Percentiles rank a stretch among this genome's conserved stretches.
These are phyloP conservation scores for Dorcus parallelipipedus DNA, from an alignment of 2,888 invertebrate species.

Conservation along the genomic window DNA sequence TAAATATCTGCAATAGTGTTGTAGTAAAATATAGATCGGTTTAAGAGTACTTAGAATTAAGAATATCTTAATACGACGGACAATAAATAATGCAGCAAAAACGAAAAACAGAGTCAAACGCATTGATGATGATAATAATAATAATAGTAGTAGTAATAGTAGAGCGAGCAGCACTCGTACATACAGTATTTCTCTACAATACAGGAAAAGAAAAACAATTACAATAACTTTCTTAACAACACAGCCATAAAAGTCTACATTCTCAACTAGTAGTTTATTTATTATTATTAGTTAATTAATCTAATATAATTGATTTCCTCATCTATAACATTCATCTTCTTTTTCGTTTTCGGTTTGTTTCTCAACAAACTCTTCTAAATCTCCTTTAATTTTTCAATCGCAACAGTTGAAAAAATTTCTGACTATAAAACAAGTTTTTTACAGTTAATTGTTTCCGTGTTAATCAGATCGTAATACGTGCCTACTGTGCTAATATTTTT, in stretches of 20 bases:
- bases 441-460: neutral
- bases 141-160: constrained; percentile 20
- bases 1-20: constrained; percentile 35
- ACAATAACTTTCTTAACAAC: constrained; percentile 32
- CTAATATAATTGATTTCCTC: too few relatives aligned
- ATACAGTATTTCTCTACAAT: constrained; percentile 14
- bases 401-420: too few relatives aligned
- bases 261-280: constrained; percentile 19
- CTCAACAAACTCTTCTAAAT: too few relatives aligned
- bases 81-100: constrained; percentile 34
- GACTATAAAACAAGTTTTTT: neutral
- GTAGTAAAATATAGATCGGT: constrained; percentile 39
- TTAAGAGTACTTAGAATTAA: constrained; percentile 32
- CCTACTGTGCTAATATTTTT: constrained; percentile 21
- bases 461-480: neutral
- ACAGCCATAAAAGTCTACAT: constrained; percentile 44
- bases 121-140: constrained; percentile 15
- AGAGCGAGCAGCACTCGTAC: constrained; percentile 8
- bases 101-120: too few relatives aligned
- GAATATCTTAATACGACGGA: constrained; percentile 26
- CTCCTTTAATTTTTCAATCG: too few relatives aligned
- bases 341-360: too few relatives aligned
- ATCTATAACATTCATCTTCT: too few relatives aligned
- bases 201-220: constrained; percentile 21
- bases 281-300: too few relatives aligned